Base-by-base conservation (phyloP, 2,888 invertebrate species). In the Xestobium rufovillosum region DNA sequence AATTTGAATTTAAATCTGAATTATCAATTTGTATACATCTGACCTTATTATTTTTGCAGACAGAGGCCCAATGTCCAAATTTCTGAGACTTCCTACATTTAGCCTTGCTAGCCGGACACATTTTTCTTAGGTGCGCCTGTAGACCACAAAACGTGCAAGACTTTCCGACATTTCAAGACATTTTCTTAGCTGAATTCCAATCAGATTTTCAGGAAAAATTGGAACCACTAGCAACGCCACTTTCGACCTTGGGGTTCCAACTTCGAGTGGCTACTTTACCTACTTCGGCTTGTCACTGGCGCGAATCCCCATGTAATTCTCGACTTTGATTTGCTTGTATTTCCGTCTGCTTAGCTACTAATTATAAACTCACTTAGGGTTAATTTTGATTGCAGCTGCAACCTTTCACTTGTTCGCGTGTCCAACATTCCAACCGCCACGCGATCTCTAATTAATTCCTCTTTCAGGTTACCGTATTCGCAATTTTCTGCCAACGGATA, bases 401-500 rank as follows among this genome's bases (percentile, higher is more conserved):
- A 39, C 12, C 38, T 39, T 37, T 54, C 50, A 8, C 42, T 44
- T 2, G 46, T 43, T 39, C 35, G 42, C 3, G 17, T 14, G 31
- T 55, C 52, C 10, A 12, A n/a, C 28, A 57, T 38, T 1, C 53
- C 55, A 8, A 52, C 49, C 4, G 50, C 45, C 26, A 56, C 55
- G 11, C 49, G 34, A 31, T 56, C 54, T 26, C 54, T 38, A 4
- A 56, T 54, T 3, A 56, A 32, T n/a, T 51, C 42, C 4, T 53
- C 44, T 30, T 23, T 23, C 23, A 23, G 23, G n/a, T 23, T 8
- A 8, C n/a, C n/a, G n/a, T 23, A 23, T 9, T 23, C n/a, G 23
- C 23, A 23, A 23, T 23, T 8, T 23, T 23, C 23, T 9, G 23
- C 23, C 8, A 23, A n/a, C n/a, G 23, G 8, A 23, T 23, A n/a